Evolutionary conservation across 2,888 invertebrate species (phyloP), one percentile per base, ranked within the genome.

Genomic region (Ecliptopera silaceata): DNA sequence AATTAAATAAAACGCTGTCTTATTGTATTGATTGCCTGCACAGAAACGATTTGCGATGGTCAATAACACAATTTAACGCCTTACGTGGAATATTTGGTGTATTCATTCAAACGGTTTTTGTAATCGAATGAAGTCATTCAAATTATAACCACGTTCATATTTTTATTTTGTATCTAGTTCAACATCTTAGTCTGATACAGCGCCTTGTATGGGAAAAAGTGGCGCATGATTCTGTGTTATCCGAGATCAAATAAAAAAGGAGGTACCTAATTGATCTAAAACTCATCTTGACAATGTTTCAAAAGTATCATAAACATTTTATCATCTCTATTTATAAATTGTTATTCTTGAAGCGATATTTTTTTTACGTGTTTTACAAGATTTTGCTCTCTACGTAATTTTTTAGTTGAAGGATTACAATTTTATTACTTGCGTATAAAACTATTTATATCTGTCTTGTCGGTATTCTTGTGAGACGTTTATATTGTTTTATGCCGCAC

Each of bases 31-130:
- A 61, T 58, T 60, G 50, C 36, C 55, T 61, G 64, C 57, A 52
- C 47, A 59, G 17, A 64, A 68, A 58, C 52, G 48, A 70, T 67
- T 67, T 51, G 59, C 32, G 18, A 65, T 56, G 62, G 55, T 57
- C 57, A 29, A 43, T 51, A 59, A 29, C 41, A 52, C 42, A 46
- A 57, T 57, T 39, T n/a, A n/a, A n/a, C 39, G 36, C 10, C 15
- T 39, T 15, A 15, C 36, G 15, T 15, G 36, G 15, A 15, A 15
- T 36, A 26, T 26, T 26, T 26, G 6, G 6, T 4, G 32, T 31
- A 31, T 31, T 31, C 31, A 32, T 32, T 26, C 32, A 32, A n/a
- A 31, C 2, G n/a, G n/a, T n/a, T 31, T 26, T 26, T n/a, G n/a
- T n/a, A n/a, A n/a, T n/a, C n/a, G n/a, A n/a, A n/a, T n/a, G n/a